Evolutionary conservation across 2,888 invertebrate genomes (phyloP), one percentile per base, ranked within the genome.

Genomic region (Patella caerulea): DNA sequence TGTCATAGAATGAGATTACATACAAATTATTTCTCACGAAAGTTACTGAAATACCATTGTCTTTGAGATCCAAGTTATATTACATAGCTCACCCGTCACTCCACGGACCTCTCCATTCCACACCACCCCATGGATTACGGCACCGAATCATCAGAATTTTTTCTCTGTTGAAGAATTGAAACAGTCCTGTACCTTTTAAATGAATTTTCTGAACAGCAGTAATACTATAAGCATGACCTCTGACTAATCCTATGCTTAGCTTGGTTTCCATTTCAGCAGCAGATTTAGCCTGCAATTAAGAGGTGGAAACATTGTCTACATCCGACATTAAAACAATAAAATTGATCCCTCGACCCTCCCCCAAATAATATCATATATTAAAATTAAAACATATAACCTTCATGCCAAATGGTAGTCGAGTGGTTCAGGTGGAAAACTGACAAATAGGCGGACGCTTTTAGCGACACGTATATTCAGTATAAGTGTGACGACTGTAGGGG

Each of bases 181-280:
- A 86, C 19, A 90, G 82, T 12, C 86, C 86, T 3, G 87, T 88
- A n/a, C 91, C 91, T 74, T 87, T 86, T 54, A 91, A 88, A n/a
- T 85, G 84, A 53, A 93, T 90, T 79, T 92, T 91, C 81, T 91
- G 92, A 2, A 94, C 93, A 34, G 93, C 93, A 1, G 94, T 94
- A 72, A 94, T 92, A 72, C 94, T 94, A 89, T 94, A 94, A 11
- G 94, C 94, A 86, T 94, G 94, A 24, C 94, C 94, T 87, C 93
- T 93, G 9, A 94, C 93, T 69, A 94, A 89, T 9, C 94, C 94
- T 59, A 92, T 90, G 74, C 92, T 92, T 53, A 93, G 92, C 65
- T 93, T 88, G 72, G 92, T 91, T 87, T 94, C 93, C 89, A 93
- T 91, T 83, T 93, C 93, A 19, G 90, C 91, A 79, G 90, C 89